A percentile compares a stretch with the other conserved stretches of the same genome.
These are phyloP conservation scores for Pangasianodon gigas DNA, from an alignment of 2,113 vertebrate species.

Conservation along the genomic window DNA sequence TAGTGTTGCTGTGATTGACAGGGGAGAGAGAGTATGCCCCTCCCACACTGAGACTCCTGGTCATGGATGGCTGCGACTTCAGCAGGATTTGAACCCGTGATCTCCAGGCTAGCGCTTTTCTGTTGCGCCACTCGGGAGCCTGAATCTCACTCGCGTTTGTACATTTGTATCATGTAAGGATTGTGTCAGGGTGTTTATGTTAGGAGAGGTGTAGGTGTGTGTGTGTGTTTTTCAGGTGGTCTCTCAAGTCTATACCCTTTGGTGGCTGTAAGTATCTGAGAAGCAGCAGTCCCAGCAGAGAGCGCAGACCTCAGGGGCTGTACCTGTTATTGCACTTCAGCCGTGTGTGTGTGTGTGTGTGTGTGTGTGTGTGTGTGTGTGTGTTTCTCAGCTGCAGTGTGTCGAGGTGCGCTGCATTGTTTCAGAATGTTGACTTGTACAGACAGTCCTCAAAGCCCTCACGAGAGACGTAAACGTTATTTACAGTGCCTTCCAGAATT, in stretches of 20 bases:
- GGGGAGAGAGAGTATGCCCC: background rate
- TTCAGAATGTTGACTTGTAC: slow-evolving; percentile 34
- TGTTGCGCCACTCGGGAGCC: background rate
- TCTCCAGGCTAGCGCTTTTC: background rate
- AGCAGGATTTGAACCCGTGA: background rate
- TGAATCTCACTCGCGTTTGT: slow-evolving; percentile 8
- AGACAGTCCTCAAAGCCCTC: background rate
- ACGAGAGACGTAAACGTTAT: background rate
- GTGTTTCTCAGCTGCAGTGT: slow-evolving; percentile 16
- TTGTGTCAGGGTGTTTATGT: slow-evolving; percentile 47
- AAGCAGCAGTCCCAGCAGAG: slow-evolving; percentile 46
- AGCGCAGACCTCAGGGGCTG: slow-evolving; percentile 27
- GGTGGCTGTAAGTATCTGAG: slow-evolving; percentile 48
- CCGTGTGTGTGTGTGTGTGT: background rate
- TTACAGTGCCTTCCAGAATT: background rate
- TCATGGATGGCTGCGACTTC: too few species aligned
- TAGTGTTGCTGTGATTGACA: background rate
- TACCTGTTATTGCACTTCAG: slow-evolving; percentile 49
- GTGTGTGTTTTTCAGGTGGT: slow-evolving; percentile 35
- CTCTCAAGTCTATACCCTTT: slow-evolving; percentile 43
- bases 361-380: background rate
- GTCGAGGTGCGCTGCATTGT: slow-evolving; percentile 21
- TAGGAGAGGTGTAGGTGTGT: background rate
- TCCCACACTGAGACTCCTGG: background rate
- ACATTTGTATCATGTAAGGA: slow-evolving; percentile 44